phyloP scores from a whole-genome alignment of 2,888 invertebrate genomes.

The Platypus cylindrus region DNA sequence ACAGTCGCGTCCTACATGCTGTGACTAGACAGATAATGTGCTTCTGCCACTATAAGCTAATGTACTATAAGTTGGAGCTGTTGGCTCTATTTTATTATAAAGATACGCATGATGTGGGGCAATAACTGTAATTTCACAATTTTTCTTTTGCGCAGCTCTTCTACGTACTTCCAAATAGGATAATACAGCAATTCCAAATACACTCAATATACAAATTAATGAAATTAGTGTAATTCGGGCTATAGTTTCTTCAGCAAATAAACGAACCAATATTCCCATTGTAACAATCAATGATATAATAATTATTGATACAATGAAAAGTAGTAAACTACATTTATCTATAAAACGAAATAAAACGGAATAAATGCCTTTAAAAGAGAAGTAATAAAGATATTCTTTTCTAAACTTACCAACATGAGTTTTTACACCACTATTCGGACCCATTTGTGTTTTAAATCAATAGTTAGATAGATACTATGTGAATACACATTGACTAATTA shows the following conservation, averaged over 20 bases:
- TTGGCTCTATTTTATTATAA: slow-evolving; percentile 10
- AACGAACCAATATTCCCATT: slow-evolving; percentile 8
- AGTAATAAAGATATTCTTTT: not conserved
- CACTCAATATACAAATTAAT: slow-evolving; percentile 11
- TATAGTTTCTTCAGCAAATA: slow-evolving; percentile 10
- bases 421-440: no score
- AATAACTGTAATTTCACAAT: not conserved
- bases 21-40: no score
- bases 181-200: slow-evolving; percentile 12
- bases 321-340: slow-evolving; percentile 13
- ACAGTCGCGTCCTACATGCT: no score
- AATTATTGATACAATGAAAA: slow-evolving; percentile 9
- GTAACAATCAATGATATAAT: slow-evolving; percentile 13
- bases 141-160: slow-evolving; percentile 6
- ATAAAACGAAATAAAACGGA: not conserved
- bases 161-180: slow-evolving; percentile 12
- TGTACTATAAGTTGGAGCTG: slow-evolving; percentile 8
- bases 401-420: slow-evolving; percentile 9
- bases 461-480: no score
- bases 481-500: no score
- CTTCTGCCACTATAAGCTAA: slow-evolving; percentile 11
- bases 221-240: slow-evolving; percentile 10
- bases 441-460: no score
- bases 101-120: slow-evolving; percentile 5
- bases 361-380: not conserved